Percentiles rank a stretch among this genome's conserved stretches.
phyloP scores from a whole-genome alignment of 2,888 invertebrate genomes.

The Saturnia pavonia region DNA sequence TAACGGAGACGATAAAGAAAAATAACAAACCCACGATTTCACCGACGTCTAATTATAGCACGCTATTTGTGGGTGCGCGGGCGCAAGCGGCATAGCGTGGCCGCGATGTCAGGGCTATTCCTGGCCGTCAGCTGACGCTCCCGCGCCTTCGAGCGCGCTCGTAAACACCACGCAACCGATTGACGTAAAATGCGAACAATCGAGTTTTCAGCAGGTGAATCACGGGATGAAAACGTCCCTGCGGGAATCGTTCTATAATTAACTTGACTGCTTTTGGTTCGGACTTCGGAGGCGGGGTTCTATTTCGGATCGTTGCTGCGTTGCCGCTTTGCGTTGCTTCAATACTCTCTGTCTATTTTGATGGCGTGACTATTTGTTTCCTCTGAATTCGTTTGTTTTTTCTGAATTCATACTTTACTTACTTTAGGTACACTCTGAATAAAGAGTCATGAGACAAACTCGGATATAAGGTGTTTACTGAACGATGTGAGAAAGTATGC shows the following conservation, averaged over 20 bases:
- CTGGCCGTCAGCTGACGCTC: conserved; percentile 80
- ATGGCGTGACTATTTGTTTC: conserved; percentile 61
- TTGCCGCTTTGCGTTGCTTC: conserved; percentile 57
- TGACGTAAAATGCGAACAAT: conserved; percentile 81
- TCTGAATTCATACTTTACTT: conserved; percentile 45
- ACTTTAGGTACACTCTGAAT: conserved; percentile 37
- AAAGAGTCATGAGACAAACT: conserved; percentile 16
- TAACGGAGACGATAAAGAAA: conserved; percentile 81
- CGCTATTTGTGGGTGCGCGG: conserved; percentile 80
- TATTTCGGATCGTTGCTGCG: conserved; percentile 61
- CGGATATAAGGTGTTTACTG: background rate
- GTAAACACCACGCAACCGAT: conserved; percentile 80
- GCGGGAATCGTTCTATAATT: conserved; percentile 74
- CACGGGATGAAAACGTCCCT: conserved; percentile 77
- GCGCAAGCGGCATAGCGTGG: conserved; percentile 79
- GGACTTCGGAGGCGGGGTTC: conserved; percentile 77
- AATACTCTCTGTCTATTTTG: conserved; percentile 71
- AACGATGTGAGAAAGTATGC: background rate
- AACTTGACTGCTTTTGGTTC: conserved; percentile 80
- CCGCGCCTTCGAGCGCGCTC: conserved; percentile 55
- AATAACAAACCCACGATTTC: conserved; percentile 83
- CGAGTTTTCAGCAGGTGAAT: conserved; percentile 81
- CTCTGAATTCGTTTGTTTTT: conserved; percentile 54
- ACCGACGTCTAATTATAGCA: conserved; percentile 79
- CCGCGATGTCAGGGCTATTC: conserved; percentile 81